phyloP scores from a whole-genome alignment of 2,797 vertebrate genomes.

The Syngnathus rostellatus region DNA sequence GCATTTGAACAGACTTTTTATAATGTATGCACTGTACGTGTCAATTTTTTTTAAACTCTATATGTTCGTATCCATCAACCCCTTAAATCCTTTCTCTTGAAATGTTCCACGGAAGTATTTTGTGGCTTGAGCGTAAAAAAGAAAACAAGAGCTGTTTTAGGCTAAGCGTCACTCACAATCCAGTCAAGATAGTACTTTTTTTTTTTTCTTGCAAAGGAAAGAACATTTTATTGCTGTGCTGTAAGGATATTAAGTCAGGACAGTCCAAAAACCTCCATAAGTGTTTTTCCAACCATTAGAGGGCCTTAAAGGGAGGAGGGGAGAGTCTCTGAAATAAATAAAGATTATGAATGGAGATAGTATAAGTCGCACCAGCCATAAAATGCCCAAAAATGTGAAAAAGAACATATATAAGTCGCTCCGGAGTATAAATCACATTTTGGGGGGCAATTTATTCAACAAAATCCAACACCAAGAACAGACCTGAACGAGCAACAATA shows the following conservation, averaged over 20 bases:
- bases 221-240: constrained; percentile 7
- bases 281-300: constrained; percentile 9
- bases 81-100: constrained; percentile 50
- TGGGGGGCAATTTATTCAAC: no score
- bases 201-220: not conserved
- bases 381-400: no score
- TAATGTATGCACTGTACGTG: not conserved
- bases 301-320: not conserved
- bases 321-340: not conserved
- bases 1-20: not conserved
- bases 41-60: constrained; percentile 28
- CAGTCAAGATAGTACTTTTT: constrained; percentile 37
- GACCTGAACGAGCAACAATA: no score
- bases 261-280: not conserved
- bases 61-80: constrained; percentile 36
- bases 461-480: no score
- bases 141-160: constrained; percentile 47
- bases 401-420: no score
- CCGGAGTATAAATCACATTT: no score
- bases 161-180: constrained; percentile 53
- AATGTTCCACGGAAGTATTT: constrained; percentile 69
- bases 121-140: constrained; percentile 50
- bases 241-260: constrained; percentile 4
- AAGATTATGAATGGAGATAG: not conserved
- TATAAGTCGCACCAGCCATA: no score